phyloP scores from a whole-genome alignment of 2,797 vertebrate genomes.

The Acanthornis magna region DNA sequence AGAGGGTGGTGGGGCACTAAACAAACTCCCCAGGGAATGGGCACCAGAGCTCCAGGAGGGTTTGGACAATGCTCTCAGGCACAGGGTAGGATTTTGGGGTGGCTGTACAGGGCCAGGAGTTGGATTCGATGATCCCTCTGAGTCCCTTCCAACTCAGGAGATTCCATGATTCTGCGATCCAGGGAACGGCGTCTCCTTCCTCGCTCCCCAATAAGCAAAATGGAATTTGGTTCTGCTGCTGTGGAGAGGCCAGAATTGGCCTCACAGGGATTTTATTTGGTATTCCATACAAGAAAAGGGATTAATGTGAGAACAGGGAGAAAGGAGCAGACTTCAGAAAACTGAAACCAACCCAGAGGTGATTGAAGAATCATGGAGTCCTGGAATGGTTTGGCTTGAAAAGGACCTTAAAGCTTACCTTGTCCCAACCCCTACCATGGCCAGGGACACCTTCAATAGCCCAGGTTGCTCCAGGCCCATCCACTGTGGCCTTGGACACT shows the following conservation, averaged over 20 bases:
- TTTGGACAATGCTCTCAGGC: rapidly evolving
- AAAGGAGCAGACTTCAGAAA: background rate
- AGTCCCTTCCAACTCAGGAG: background rate
- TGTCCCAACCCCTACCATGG: background rate
- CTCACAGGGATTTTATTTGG: background rate
- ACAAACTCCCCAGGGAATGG: background rate
- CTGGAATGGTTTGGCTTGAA: background rate
- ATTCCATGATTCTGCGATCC: rapidly evolving
- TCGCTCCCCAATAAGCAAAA: background rate
- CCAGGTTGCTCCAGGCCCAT: background rate
- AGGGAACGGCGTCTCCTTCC: background rate
- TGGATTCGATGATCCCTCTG: background rate
- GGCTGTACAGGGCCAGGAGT: background rate
- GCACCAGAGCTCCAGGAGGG: background rate
- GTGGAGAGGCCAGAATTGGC: background rate
- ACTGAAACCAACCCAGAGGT: background rate
- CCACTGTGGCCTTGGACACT: background rate
- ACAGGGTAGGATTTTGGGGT: background rate
- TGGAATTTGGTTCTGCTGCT: background rate
- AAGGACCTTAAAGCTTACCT: background rate
- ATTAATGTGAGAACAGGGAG: background rate
- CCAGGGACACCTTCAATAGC: background rate
- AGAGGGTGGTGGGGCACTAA: background rate
- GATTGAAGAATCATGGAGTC: rapidly evolving
- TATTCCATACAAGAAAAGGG: background rate